phyloP scores from a whole-genome alignment of 2,113 vertebrate genomes.

The Tyrannus savana region DNA sequence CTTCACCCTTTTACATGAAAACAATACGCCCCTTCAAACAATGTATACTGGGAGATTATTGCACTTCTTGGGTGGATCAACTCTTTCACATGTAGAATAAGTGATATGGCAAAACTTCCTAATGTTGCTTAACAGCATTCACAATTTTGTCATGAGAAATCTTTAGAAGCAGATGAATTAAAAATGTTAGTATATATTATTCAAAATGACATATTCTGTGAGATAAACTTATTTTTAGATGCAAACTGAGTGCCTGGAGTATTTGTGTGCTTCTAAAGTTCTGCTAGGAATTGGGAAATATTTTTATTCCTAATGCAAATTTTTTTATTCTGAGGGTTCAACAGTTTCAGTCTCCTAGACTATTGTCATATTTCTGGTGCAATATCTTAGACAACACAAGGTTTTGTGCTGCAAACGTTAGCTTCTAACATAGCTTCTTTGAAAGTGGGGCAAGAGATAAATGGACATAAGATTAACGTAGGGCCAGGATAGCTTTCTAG shows the following conservation, averaged over 20 bases:
- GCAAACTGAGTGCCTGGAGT: background rate
- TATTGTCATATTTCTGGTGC: constrained; percentile 2
- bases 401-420: background rate
- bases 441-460: background rate
- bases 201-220: background rate
- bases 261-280: constrained; percentile 24
- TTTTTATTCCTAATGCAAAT: constrained; percentile 53
- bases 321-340: constrained; percentile 37
- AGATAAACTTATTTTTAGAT: constrained; percentile 7
- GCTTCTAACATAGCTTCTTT: background rate
- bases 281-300: constrained; percentile 47
- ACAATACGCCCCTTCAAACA: background rate
- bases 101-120: constrained; percentile 4
- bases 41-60: background rate
- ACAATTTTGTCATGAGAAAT: constrained; percentile 39
- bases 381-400: background rate
- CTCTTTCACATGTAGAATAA: background rate
- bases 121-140: constrained; percentile 3
- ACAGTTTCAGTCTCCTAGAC: constrained; percentile 1
- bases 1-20: background rate
- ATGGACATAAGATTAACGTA: background rate
- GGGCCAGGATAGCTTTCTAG: background rate
- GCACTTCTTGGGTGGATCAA: constrained; percentile 2
- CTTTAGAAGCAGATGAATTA: constrained; percentile 16
- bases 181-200: constrained; percentile 13